Base-by-base conservation (phyloP, 2,888 invertebrate species). In the Dascillus cervinus region DNA sequence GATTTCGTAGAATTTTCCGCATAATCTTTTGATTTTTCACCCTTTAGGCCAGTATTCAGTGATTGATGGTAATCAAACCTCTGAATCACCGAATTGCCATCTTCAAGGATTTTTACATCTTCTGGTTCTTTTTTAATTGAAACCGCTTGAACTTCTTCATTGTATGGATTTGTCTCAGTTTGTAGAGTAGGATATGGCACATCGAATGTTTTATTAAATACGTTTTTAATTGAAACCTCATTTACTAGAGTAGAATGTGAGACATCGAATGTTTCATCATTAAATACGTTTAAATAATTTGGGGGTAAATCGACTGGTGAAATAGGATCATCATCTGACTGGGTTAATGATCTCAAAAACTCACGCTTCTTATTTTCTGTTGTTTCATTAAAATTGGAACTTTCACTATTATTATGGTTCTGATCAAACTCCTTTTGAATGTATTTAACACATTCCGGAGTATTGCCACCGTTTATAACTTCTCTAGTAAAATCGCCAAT, bases 401-500 rank as follows among this genome's bases (percentile, higher is more conserved):
- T 43, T 11, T 33, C 14, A 11, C 11, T 9, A 14, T 9, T 12
- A 10, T 8, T 31, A 22, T 33, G 23, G 8, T 34, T 19, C 12
- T 13, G 28, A 6, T 19, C 26, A 6, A 8, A 4, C 4, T 17
- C 17, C 8, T 6, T 4, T 6, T 22, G 11, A 11, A 26, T 22
- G 11, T 23, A 32, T 12, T 34, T 37, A 23, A 32, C 33, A 25
- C 39, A 37, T 24, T 34, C 35, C 8, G 42, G 42, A 33, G 34
- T 43, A 34, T 28, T 32, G n/a, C 30, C 14, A 24, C 33, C 15
- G 5, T 37, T 24, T 10, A 31, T 29, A 23, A 43, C 34, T 34
- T 47, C 48, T 22, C 44, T 32, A n/a, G 28, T 34, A 11, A 36
- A 26, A 15, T 48, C 39, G 11, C 43, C 47, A 11, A 41, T 25